Conservation (phyloP, 2,797 vertebrate genomes). For the Linurgus olivaceus region DNA sequence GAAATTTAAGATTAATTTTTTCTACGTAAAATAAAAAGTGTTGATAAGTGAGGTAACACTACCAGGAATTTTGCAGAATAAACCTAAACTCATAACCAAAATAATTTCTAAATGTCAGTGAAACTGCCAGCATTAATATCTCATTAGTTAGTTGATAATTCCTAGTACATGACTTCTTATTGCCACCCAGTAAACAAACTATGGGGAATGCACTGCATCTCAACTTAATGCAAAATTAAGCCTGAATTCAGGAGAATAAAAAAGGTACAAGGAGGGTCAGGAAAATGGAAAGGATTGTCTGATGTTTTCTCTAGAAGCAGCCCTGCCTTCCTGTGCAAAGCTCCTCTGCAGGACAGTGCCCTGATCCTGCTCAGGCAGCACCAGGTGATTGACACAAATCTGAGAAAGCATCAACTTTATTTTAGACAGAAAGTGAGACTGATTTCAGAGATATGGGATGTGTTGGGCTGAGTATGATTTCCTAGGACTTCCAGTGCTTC, state of each 20-base stretch:
- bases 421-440: background rate
- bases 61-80: background rate
- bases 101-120: background rate
- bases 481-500: background rate
- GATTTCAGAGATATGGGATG: background rate
- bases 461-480: rapidly evolving
- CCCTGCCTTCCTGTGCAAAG: background rate
- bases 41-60: background rate
- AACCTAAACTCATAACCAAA: background rate
- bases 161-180: background rate
- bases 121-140: background rate
- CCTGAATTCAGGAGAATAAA: background rate
- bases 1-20: background rate
- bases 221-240: background rate
- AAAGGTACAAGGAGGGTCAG: background rate
- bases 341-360: background rate
- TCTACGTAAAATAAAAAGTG: background rate
- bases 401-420: background rate
- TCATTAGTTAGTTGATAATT: background rate
- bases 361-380: background rate
- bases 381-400: background rate
- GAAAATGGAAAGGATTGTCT: background rate
- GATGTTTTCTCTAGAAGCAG: background rate
- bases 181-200: background rate
- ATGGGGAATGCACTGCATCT: background rate